Conservation (phyloP, 2,888 invertebrate genomes). For the Leucophenga montana region DNA sequence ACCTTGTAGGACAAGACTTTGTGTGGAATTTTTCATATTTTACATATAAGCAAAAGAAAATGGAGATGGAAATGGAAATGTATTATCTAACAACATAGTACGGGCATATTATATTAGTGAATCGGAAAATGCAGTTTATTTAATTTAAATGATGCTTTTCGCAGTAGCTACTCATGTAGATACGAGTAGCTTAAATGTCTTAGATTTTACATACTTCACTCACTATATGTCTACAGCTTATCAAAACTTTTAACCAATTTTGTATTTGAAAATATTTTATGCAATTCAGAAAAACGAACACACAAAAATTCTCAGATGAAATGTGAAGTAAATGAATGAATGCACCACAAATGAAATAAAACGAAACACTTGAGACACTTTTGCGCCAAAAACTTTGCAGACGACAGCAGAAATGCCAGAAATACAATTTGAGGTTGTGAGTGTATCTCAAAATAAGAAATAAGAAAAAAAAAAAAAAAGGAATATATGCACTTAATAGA, state of each 20-base stretch:
- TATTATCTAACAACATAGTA: too few relatives aligned
- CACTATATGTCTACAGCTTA: too few relatives aligned
- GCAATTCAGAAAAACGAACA: not conserved
- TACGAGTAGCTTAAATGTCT: too few relatives aligned
- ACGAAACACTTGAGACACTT: slow-evolving; percentile 13
- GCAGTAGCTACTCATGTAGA: too few relatives aligned
- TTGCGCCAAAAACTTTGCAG: slow-evolving; percentile 23
- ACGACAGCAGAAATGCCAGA: slow-evolving; percentile 18
- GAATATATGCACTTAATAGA: not conserved
- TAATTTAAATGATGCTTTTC: too few relatives aligned
- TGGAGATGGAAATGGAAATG: slow-evolving; percentile 26
- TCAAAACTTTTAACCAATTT: not conserved
- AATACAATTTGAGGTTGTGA: not conserved
- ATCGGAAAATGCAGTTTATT: too few relatives aligned
- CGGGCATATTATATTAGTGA: too few relatives aligned
- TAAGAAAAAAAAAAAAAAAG: not conserved
- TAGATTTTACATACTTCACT: too few relatives aligned
- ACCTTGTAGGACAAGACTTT: slow-evolving; percentile 38
- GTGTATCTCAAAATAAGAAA: too few relatives aligned
- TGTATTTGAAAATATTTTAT: slow-evolving; percentile 9
- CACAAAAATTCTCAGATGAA: not conserved
- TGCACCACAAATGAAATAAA: not conserved
- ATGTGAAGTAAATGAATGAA: not conserved
- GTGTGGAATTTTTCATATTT: slow-evolving; percentile 61
- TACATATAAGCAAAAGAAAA: slow-evolving; percentile 48